A percentile compares a stretch with the other conserved stretches of the same genome.
Conservation (phyloP, 2,888 invertebrate genomes). For the Sympetrum striolatum region DNA sequence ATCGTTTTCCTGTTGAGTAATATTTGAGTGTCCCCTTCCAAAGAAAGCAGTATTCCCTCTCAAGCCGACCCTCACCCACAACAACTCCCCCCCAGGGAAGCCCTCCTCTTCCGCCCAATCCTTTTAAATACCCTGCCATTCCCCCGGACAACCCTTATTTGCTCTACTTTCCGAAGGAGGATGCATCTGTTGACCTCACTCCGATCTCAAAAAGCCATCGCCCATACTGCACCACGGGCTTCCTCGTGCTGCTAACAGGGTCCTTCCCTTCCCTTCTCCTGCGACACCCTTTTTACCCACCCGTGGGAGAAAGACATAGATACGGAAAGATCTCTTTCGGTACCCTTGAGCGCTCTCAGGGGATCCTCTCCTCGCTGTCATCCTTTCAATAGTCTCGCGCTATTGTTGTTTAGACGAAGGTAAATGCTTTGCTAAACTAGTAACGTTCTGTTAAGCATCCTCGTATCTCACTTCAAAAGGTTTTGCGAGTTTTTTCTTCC, state of each 20-base stretch:
- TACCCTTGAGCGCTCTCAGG: too few relatives aligned
- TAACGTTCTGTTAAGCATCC: not conserved
- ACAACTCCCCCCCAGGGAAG: not conserved
- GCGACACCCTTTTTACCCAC: not conserved
- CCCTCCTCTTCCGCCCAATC: not conserved
- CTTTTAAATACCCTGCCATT: not conserved
- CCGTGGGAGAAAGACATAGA: not conserved
- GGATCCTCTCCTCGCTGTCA: not conserved
- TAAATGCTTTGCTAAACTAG: not conserved
- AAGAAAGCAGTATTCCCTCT: not conserved
- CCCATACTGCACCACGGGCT: not conserved
- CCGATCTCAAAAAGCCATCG: not conserved
- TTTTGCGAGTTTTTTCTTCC: not conserved
- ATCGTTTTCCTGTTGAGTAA: constrained; percentile 40
- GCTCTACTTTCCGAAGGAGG: not conserved
- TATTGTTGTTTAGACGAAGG: not conserved
- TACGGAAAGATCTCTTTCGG: not conserved
- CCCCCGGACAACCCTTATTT: not conserved
- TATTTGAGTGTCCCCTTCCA: constrained; percentile 41
- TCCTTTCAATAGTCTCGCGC: not conserved
- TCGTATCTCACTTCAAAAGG: not conserved
- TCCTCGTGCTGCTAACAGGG: not conserved
- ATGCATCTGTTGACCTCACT: not conserved
- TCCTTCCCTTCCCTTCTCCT: not conserved
- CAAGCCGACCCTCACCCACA: not conserved